These are phyloP conservation scores for Argyrosomus regius DNA, from an alignment of 2,797 vertebrate genomes.

Conservation along the genomic window DNA sequence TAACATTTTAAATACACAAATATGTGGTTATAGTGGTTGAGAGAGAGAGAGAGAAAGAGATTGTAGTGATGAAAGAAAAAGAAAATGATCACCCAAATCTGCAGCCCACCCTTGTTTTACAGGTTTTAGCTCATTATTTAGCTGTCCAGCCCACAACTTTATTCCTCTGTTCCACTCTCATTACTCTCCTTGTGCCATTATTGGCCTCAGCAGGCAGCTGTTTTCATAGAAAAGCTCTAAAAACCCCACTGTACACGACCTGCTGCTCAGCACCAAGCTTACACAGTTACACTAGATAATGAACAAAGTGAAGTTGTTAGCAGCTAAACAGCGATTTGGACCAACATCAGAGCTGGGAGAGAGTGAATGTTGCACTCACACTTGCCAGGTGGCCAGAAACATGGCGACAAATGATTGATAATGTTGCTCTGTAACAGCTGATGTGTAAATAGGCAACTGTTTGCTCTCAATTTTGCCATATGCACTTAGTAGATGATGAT, in stretches of 20 bases:
- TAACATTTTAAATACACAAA: background rate
- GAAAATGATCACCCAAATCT: background rate
- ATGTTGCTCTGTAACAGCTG: background rate
- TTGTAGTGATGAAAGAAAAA: background rate
- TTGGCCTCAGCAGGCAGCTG: background rate
- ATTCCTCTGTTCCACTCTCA: background rate
- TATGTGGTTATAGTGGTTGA: background rate
- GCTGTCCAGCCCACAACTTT: background rate
- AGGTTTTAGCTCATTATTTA: conserved; percentile 1
- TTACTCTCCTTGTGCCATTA: background rate
- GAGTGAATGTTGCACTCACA: background rate
- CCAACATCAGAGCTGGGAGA: no score
- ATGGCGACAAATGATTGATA: background rate
- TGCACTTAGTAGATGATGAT: background rate
- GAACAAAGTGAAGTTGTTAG: background rate
- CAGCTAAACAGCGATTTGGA: background rate
- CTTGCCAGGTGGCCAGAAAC: background rate
- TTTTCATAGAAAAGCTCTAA: background rate
- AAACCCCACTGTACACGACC: background rate
- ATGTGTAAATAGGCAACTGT: background rate
- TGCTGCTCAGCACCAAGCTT: background rate
- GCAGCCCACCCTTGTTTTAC: background rate
- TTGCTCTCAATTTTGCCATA: background rate
- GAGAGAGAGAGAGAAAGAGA: no score
- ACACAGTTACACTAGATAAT: background rate